Evolutionary conservation across 2,888 invertebrate genomes (phyloP).

Genomic region (Phengaris alcon): DNA sequence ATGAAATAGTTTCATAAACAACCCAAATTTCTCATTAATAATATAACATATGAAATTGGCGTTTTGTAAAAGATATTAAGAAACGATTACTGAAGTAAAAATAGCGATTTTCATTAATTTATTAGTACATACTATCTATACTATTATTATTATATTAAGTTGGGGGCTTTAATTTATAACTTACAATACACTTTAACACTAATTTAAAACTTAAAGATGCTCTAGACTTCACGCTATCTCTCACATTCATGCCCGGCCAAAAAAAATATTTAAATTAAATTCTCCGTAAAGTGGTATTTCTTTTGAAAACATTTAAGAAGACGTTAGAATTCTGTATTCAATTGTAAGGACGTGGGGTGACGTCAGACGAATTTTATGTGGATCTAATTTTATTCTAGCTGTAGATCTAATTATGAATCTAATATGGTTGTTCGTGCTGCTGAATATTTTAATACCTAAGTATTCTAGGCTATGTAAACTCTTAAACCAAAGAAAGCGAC

Average conservation of each 20-base stretch:
- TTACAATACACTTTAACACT: not conserved
- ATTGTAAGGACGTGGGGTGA: not conserved
- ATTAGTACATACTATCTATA: too few relatives aligned
- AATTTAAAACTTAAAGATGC: constrained; percentile 7
- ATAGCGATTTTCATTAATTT: too few relatives aligned
- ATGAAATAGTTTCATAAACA: too few relatives aligned
- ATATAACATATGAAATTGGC: too few relatives aligned
- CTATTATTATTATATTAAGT: too few relatives aligned
- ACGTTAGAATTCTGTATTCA: constrained; percentile 15
- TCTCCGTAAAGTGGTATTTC: not conserved
- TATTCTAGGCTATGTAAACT: too few relatives aligned
- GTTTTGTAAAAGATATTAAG: too few relatives aligned
- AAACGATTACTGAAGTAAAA: too few relatives aligned
- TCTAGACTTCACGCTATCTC: not conserved
- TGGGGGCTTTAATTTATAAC: not conserved
- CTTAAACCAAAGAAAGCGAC: too few relatives aligned
- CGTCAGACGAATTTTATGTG: constrained; percentile 11
- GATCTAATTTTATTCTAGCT: constrained; percentile 14
- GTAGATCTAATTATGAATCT: not conserved
- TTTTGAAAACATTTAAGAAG: constrained; percentile 8
- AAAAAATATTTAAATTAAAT: constrained; percentile 18
- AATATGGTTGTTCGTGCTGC: constrained; percentile 4
- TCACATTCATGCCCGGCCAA: not conserved
- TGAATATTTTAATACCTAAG: not conserved
- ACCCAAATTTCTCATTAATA: too few relatives aligned